Percentiles rank a stretch among this genome's conserved stretches.
Evolutionary conservation across 2,797 vertebrate species (phyloP).

Genomic region (Onychomys torridus): DNA sequence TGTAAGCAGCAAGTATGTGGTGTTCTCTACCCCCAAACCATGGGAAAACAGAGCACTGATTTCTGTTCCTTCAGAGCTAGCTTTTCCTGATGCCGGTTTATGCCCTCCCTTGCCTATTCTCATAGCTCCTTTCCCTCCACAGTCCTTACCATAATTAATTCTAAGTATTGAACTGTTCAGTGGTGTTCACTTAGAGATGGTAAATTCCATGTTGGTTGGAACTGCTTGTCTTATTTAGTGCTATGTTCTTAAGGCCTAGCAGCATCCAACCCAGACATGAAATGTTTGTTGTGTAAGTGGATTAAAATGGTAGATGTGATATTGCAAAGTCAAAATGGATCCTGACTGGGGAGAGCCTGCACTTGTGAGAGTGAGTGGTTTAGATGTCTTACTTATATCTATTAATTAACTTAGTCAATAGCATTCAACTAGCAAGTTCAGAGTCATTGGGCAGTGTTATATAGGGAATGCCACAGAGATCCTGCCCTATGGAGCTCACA

Average conservation of each 20-base stretch:
- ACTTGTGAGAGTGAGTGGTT: slow-evolving; percentile 42
- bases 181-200: slow-evolving; percentile 6
- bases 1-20: neutral
- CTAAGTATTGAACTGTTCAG: slow-evolving; percentile 53
- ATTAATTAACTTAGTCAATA: slow-evolving; percentile 38
- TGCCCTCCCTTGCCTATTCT: slow-evolving; percentile 30
- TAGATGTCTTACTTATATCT: slow-evolving; percentile 25
- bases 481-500: slow-evolving; percentile 21
- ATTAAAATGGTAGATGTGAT: neutral
- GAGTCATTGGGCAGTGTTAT: neutral
- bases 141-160: slow-evolving; percentile 29
- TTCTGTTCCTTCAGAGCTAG: slow-evolving; percentile 4
- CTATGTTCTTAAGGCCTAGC: neutral
- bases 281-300: slow-evolving; percentile 2
- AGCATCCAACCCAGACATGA: neutral
- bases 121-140: slow-evolving; percentile 26
- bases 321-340: neutral
- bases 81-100: slow-evolving; percentile 34
- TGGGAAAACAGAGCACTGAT: neutral
- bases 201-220: neutral
- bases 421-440: slow-evolving; percentile 25
- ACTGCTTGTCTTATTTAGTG: slow-evolving; percentile 26
- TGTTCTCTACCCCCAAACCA: neutral
- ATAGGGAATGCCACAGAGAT: neutral
- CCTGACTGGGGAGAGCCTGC: slow-evolving; percentile 21